Percentiles rank a stretch among this genome's conserved stretches.
These are phyloP conservation scores for Horisme vitalbata DNA, from an alignment of 2,888 invertebrate genomes.

Conservation along the genomic window DNA sequence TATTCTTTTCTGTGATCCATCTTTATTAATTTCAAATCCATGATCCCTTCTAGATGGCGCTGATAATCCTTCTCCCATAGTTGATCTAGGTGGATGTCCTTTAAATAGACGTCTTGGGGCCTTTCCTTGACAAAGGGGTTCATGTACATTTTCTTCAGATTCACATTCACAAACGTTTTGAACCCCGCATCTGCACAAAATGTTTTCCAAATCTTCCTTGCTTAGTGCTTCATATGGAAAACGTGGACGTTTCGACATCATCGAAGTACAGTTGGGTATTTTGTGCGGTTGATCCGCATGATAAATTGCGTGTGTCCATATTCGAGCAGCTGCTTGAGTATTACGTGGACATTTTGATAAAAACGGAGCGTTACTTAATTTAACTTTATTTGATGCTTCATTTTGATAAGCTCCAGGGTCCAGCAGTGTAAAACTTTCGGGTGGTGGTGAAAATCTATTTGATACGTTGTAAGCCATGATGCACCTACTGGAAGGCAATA, in stretches of 20 bases:
- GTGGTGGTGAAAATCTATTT: slow-evolving; percentile 49
- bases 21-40: slow-evolving; percentile 41
- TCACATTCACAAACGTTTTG: slow-evolving; percentile 55
- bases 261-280: slow-evolving; percentile 57
- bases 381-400: slow-evolving; percentile 26
- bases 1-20: slow-evolving; percentile 42
- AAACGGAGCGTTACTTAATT: slow-evolving; percentile 54
- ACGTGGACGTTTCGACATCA: slow-evolving; percentile 58
- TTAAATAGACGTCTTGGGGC: slow-evolving; percentile 50
- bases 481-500: no score
- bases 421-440: slow-evolving; percentile 46
- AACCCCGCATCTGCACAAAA: slow-evolving; percentile 61
- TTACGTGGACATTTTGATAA: slow-evolving; percentile 52
- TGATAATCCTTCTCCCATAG: slow-evolving; percentile 42
- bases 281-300: slow-evolving; percentile 34
- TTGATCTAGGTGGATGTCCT: slow-evolving; percentile 48
- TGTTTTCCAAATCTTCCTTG: slow-evolving; percentile 54
- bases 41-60: slow-evolving; percentile 46
- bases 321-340: slow-evolving; percentile 30
- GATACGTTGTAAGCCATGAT: slow-evolving; percentile 33
- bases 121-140: slow-evolving; percentile 53
- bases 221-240: slow-evolving; percentile 62
- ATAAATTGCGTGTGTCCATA: slow-evolving; percentile 64
- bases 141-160: slow-evolving; percentile 35
- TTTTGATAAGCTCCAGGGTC: slow-evolving; percentile 66